phyloP scores from a whole-genome alignment of 2,797 vertebrate genomes.

The Spondyliosoma cantharus region DNA sequence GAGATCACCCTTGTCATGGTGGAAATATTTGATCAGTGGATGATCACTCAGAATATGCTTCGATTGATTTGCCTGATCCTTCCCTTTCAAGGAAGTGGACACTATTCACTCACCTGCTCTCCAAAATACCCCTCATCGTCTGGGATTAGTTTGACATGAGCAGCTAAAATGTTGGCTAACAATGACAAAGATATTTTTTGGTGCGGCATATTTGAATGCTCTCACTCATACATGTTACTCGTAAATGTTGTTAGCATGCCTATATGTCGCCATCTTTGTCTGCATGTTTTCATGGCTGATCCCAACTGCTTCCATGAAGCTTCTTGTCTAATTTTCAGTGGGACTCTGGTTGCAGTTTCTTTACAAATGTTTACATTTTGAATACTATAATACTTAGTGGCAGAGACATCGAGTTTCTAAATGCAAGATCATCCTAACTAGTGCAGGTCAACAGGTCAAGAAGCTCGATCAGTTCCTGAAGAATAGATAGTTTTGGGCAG shows the following conservation, averaged over 20 bases:
- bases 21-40: background rate
- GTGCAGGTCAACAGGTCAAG: background rate
- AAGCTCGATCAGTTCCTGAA: background rate
- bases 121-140: background rate
- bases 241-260: background rate
- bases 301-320: background rate
- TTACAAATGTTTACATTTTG: background rate
- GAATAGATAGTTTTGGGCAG: background rate
- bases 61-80: background rate
- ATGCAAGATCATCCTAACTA: background rate
- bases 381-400: background rate
- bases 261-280: background rate
- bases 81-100: background rate
- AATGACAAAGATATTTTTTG: background rate
- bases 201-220: background rate
- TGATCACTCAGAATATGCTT: background rate
- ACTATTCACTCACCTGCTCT: background rate
- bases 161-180: background rate
- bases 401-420: too few relatives aligned
- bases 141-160: background rate
- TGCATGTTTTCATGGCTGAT: background rate
- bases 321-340: background rate
- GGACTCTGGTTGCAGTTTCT: background rate
- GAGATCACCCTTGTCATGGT: too few relatives aligned
- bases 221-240: background rate